phyloP scores from a whole-genome alignment of 2,888 invertebrate species.

The Troides oblongomaculatus region DNA sequence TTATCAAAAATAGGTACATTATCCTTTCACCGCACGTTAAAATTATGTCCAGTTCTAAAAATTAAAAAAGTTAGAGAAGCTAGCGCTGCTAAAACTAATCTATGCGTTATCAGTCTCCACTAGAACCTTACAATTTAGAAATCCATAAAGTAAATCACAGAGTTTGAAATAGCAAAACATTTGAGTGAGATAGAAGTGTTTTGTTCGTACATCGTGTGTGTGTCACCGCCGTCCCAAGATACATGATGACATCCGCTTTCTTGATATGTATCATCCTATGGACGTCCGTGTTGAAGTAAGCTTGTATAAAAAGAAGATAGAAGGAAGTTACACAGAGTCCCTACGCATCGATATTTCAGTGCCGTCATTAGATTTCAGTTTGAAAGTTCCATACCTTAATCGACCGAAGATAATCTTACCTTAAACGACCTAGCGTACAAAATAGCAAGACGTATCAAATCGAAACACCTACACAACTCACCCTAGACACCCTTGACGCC shows the following conservation, averaged over 20 bases:
- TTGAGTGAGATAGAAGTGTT: constrained; percentile 61
- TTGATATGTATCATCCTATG: constrained; percentile 78
- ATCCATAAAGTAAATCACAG: constrained; percentile 79
- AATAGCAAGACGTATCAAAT: constrained; percentile 63
- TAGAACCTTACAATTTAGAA: constrained; percentile 79
- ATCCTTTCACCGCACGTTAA: constrained; percentile 48
- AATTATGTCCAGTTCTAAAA: constrained; percentile 65
- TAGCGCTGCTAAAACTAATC: constrained; percentile 80
- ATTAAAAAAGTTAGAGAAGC: constrained; percentile 73
- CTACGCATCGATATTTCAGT: constrained; percentile 71
- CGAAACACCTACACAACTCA: constrained; percentile 49
- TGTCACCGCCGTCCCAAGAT: constrained; percentile 59
- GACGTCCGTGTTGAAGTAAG: constrained; percentile 60
- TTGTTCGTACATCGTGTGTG: constrained; percentile 51
- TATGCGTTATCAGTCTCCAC: constrained; percentile 80
- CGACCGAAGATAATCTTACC: constrained; percentile 68
- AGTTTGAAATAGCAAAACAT: constrained; percentile 76
- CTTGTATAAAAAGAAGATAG: constrained; percentile 51
- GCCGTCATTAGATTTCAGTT: constrained; percentile 54
- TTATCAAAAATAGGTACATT: constrained; percentile 65
- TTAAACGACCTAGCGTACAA: constrained; percentile 68
- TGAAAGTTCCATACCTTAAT: constrained; percentile 62
- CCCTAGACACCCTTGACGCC: constrained; percentile 48
- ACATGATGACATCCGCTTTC: constrained; percentile 58
- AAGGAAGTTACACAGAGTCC: constrained; percentile 66